Conservation (phyloP, 2,797 vertebrate genomes). For the Spondyliosoma cantharus region DNA sequence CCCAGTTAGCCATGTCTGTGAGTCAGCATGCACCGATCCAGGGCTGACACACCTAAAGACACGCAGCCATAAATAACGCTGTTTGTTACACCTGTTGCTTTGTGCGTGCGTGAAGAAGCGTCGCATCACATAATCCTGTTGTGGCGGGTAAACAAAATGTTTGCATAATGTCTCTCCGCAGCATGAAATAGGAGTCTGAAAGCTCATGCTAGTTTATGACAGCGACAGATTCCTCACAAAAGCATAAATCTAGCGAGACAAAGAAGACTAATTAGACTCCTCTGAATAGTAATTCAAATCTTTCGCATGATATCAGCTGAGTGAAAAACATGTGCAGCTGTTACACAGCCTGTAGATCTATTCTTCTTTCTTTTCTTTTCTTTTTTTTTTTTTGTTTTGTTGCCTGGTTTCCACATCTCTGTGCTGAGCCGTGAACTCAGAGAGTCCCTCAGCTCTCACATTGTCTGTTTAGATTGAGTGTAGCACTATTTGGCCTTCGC, state of each 20-base stretch:
- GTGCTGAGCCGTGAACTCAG: constrained; percentile 59
- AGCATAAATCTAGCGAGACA: constrained; percentile 44
- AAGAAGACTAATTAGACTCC: constrained; percentile 57
- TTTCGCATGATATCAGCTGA: constrained; percentile 53
- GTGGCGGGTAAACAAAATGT: constrained; percentile 30
- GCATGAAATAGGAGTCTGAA: constrained; percentile 41
- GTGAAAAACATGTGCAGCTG: constrained; percentile 65
- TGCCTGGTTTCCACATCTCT: constrained; percentile 42
- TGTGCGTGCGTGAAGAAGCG: background rate
- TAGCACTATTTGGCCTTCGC: constrained; percentile 78
- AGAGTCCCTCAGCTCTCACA: constrained; percentile 56
- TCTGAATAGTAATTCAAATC: constrained; percentile 54
- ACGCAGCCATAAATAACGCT: constrained; percentile 17
- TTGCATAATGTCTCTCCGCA: constrained; percentile 31
- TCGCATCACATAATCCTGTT: constrained; percentile 33
- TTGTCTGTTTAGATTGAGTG: constrained; percentile 75
- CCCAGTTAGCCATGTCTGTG: constrained; percentile 26
- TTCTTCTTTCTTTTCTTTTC: constrained; percentile 25
- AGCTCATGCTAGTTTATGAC: constrained; percentile 33
- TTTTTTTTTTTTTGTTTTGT: constrained; percentile 16
- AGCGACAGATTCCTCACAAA: constrained; percentile 27
- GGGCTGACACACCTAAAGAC: constrained; percentile 18
- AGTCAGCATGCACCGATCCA: constrained; percentile 31
- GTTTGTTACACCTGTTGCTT: constrained; percentile 41
- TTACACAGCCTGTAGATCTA: constrained; percentile 39